These are phyloP conservation scores for Chaetoderma sp. DNA, from an alignment of 2,888 invertebrate genomes.

Conservation along the genomic window DNA sequence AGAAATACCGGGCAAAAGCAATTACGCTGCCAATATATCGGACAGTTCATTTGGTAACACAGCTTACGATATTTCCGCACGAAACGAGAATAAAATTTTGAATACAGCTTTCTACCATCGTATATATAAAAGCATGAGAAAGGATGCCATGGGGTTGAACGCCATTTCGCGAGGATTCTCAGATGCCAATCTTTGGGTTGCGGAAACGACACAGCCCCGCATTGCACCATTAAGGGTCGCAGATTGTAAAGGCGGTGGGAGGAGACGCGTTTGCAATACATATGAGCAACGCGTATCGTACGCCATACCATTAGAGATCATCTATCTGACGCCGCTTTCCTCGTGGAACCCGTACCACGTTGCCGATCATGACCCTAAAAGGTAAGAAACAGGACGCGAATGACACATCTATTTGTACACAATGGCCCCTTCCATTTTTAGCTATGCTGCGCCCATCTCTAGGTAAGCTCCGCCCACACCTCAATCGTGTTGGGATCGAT, in stretches of 20 bases:
- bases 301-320: slow-evolving; percentile 54
- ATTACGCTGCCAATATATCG: slow-evolving; percentile 22
- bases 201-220: slow-evolving; percentile 44
- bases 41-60: slow-evolving; percentile 12
- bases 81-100: slow-evolving; percentile 14
- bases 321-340: not conserved
- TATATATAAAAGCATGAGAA: slow-evolving; percentile 30
- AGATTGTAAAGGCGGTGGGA: too few species aligned
- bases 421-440: too few species aligned
- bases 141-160: slow-evolving; percentile 35
- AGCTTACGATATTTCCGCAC: not conserved
- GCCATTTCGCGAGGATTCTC: slow-evolving; percentile 35
- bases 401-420: too few species aligned
- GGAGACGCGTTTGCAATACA: too few species aligned
- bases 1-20: slow-evolving; percentile 31
- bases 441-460: too few species aligned
- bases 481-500: too few species aligned
- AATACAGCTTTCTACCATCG: slow-evolving; percentile 48
- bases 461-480: too few species aligned
- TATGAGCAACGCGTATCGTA: slow-evolving; percentile 41
- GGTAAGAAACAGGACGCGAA: too few species aligned
- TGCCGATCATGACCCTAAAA: too few species aligned
- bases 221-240: slow-evolving; percentile 40
- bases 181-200: slow-evolving; percentile 45
- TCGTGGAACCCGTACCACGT: too few species aligned